Base-by-base conservation (phyloP, 2,113 vertebrate species). In the Dipodomys merriami region DNA sequence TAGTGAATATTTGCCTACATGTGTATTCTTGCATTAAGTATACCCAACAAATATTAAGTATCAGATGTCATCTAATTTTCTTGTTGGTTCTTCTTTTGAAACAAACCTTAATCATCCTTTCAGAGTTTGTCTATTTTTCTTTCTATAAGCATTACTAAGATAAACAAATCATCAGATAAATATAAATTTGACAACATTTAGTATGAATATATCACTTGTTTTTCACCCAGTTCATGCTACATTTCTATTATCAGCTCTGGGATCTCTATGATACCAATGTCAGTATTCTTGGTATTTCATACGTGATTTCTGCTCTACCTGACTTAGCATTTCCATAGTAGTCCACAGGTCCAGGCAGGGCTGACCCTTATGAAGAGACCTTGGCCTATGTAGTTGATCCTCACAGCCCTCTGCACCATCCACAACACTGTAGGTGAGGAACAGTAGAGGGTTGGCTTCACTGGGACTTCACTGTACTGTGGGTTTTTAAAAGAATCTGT, bases 141-240 rank as follows among this genome's bases (percentile, higher is more conserved):
- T 69, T 49, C 20, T 91, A 46, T 15, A 46, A 71, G 8, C 10
- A 16, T 77, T 74, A 86, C 1, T 9, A 60, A 93, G 79, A 83
- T 84, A 96, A 90, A 67, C 9, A 95, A 91, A 86, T 71, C 7
- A 27, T 69, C 0, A 71, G 3, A 22, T 25, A 62, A 86, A 80
- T 30, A 73, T 15, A 71, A 53, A n/a, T 91, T 60, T 82, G 35
- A 27, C 1, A 74, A 27, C 82, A 76, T 80, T 39, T 35, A 72
- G 8, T 78, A 19, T 8, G 5, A 16, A 22, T 49, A 16, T 53
- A 25, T 87, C 53, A 67, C 25, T 85, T 27, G 19, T 53, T 57
- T 30, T 5, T 2, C 8, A 64, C 23, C 6, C 5, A 53, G 39
- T 71, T 84, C 9, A 49, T 22, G 22, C 22, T 88, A 67, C 33